Base-by-base conservation (phyloP, 2,113 vertebrate genomes). In the Datnioides undecimradiatus region DNA sequence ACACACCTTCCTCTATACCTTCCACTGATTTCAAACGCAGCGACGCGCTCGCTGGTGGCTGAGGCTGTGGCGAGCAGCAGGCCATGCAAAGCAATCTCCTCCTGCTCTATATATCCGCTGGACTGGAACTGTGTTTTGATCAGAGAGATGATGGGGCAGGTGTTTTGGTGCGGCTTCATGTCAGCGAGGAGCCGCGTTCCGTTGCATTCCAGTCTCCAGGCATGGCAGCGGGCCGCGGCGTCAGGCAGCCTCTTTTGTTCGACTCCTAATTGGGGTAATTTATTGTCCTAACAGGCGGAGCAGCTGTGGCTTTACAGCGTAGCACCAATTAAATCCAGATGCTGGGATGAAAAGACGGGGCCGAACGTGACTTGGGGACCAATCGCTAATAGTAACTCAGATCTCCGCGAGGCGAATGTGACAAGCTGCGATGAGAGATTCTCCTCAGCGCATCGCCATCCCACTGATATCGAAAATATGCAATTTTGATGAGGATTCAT, bases 181-280 rank as follows among this genome's bases (percentile, higher is more conserved):
- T 84, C 83, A 58, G 40, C 3, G 8, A 62, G 65, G 23, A 81
- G 68, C 46, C 75, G 90, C 45, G 14, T 83, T 80, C 67, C 68
- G 34, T 25, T 16, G 55, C 76, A 34, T 51, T 73, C 54, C 63
- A 31, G 38, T 84, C 74, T 77, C 48, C 36, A 48, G 83, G 66
- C 88, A 55, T 45, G 70, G 67, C 55, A 45, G 58, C 48, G 57
- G 76, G 70, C 77, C 66, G 78, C 27, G 29, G 77, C 69, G 82
- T 87, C 87, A 88, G 75, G 66, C 88, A 62, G 85, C 71, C 86
- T 84, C 90, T 78, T 90, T 89, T 89, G 82, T 90, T 87, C 78
- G 57, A 66, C 82, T 92, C 77, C 85, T 93, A 93, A 94, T 94
- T 93, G 90, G 90, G 75, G 63, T 91, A 93, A 93, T 93, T 94